These are phyloP conservation scores for Carassius auratus DNA, from an alignment of 2,113 vertebrate species.

Conservation along the genomic window DNA sequence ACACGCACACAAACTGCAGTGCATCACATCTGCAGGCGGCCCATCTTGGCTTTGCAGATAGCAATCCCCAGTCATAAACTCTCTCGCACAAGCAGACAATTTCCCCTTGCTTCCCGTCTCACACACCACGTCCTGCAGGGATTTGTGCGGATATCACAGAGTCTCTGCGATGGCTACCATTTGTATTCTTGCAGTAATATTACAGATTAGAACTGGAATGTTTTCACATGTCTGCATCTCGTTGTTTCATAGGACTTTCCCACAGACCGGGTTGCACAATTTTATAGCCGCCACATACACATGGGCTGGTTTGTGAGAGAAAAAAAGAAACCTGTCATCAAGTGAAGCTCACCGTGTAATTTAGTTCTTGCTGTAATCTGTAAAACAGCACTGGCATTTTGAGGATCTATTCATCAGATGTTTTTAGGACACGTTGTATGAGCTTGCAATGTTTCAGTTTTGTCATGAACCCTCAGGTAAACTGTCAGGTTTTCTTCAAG, in stretches of 20 bases:
- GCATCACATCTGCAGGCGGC: constrained; percentile 66
- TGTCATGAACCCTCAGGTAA: neutral
- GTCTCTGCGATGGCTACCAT: constrained; percentile 43
- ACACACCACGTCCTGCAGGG: constrained; percentile 39
- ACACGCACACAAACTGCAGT: constrained; percentile 64
- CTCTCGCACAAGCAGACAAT: constrained; percentile 58
- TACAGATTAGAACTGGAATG: constrained; percentile 46
- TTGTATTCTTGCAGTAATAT: constrained; percentile 38
- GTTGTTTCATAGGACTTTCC: constrained; percentile 31
- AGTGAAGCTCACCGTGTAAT: constrained; percentile 10
- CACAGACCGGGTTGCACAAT: constrained; percentile 24
- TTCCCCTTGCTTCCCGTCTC: constrained; percentile 39
- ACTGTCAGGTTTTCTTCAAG: neutral
- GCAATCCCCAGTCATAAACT: constrained; percentile 64
- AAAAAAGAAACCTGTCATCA: no score
- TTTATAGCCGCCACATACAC: constrained; percentile 19
- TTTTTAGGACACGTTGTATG: constrained; percentile 2
- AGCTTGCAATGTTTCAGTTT: constrained; percentile 5
- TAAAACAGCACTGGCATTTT: constrained; percentile 33
- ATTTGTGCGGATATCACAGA: constrained; percentile 52
- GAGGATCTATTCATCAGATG: neutral
- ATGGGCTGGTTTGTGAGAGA: no score
- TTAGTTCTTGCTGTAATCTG: constrained; percentile 33
- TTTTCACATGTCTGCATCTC: constrained; percentile 20
- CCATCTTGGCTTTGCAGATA: constrained; percentile 70